Evolutionary conservation across 2,888 invertebrate species (phyloP), one percentile per base, ranked within the genome.

Genomic region (Luffia ferchaultella): DNA sequence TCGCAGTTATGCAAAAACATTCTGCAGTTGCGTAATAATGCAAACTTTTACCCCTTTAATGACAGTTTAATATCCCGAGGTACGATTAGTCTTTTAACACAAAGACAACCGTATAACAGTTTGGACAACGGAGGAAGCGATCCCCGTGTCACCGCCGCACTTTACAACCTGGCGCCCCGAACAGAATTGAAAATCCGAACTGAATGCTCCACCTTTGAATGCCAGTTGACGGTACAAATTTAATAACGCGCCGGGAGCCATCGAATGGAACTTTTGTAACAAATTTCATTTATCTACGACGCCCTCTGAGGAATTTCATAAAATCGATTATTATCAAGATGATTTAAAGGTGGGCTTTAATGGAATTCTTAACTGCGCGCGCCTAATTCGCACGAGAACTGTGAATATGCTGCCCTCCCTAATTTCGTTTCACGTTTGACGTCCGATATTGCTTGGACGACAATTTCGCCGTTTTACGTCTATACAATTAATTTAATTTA

Each of bases 141-240:
- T n/a, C n/a, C n/a, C n/a, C n/a, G n/a, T n/a, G n/a, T n/a, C n/a
- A n/a, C 30, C 5, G 30, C 30, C 30, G 30, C 30, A 3, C 5
- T 30, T 12, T 12, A 12, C 30, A 12, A 3, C 5, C 30, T 12
- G 30, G 5, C 30, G 30, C 30, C 5, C 30, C 30, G 12, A 12
- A 12, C 30, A 30, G 30, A n/a, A n/a, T n/a, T 30, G 30, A 30
- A 30, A 30, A 30, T 30, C 30, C 30, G 30, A 3, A n/a, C 30
- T 12, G 30, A 30, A 30, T 30, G 30, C 30, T 30, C 30, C 3
- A 12, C 30, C 5, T 30, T 30, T 30, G 30, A 42, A 79, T 74
- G 67, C 75, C 74, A 72, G 69, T 77, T 70, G 73, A 73, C 73
- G 71, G 76, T 73, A 76, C 76, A 77, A 79, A 79, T 79, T 79